phyloP scores from a whole-genome alignment of 2,113 vertebrate genomes.

The Rissa tridactyla region DNA sequence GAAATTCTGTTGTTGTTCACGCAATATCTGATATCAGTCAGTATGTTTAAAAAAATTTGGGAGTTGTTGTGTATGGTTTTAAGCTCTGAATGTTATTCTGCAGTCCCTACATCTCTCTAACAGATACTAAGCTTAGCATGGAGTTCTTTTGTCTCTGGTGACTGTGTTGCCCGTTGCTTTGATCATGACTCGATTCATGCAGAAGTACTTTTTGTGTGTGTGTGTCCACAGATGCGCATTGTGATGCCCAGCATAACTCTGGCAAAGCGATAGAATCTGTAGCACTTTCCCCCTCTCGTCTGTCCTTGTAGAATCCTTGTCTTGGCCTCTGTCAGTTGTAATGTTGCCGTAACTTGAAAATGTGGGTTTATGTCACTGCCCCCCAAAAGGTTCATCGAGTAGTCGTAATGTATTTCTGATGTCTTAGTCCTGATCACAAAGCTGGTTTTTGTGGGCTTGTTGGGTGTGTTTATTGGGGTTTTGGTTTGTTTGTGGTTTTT shows the following conservation, averaged over 20 bases:
- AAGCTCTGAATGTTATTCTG: not conserved
- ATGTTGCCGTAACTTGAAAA: not conserved
- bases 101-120: not conserved
- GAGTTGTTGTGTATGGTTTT: not conserved
- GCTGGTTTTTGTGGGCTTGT: not conserved
- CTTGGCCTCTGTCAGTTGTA: not conserved
- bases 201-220: not conserved
- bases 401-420: not conserved
- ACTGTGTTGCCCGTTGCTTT: not conserved
- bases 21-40: not conserved
- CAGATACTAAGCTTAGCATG: not conserved
- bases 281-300: not conserved
- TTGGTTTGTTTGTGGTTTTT: not conserved
- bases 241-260: not conserved
- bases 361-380: not conserved
- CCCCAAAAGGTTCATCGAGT: not conserved
- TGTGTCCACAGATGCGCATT: not conserved
- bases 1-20: not conserved
- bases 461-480: too few species aligned
- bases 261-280: not conserved
- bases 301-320: not conserved
- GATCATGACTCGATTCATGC: not conserved
- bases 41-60: not conserved
- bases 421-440: not conserved
- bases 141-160: not conserved